Evolutionary conservation across 30 jellyfish, hydroid and myxozoan genomes (phyloP).

Genomic region (Cassiopea xamachana): DNA sequence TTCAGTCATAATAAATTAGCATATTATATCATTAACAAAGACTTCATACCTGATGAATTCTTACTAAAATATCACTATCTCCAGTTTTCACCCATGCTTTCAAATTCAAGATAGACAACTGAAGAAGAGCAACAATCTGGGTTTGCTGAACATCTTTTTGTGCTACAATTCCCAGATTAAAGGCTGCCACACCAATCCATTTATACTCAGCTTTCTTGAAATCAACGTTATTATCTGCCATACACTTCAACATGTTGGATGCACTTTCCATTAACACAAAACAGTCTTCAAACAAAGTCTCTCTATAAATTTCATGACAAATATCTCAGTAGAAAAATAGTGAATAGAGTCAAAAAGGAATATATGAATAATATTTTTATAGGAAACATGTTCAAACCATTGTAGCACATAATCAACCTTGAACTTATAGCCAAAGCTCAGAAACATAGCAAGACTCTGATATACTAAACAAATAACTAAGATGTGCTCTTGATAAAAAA

Average conservation of each 20-base stretch:
- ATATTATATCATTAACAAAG: not conserved
- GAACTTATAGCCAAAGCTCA: too few relatives aligned
- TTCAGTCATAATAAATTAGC: not conserved
- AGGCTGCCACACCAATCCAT: slow-evolving; percentile 60
- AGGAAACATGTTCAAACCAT: too few relatives aligned
- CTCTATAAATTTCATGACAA: not conserved
- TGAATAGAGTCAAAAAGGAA: too few relatives aligned
- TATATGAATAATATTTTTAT: too few relatives aligned
- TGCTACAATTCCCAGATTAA: slow-evolving; percentile 43
- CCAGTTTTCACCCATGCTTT: slow-evolving; percentile 30
- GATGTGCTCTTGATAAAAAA: too few relatives aligned
- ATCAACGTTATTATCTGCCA: slow-evolving; percentile 2
- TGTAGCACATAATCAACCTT: too few relatives aligned
- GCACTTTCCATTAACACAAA: slow-evolving; percentile 23
- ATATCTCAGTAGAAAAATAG: not conserved
- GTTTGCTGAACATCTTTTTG: slow-evolving; percentile 16
- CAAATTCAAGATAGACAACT: not conserved
- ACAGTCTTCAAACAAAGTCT: slow-evolving; percentile 17
- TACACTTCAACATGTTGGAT: not conserved
- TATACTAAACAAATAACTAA: too few relatives aligned
- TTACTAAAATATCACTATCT: slow-evolving; percentile 10
- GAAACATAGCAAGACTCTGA: too few relatives aligned
- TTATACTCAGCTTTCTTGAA: slow-evolving; percentile 20
- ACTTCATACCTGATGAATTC: slow-evolving; percentile 30
- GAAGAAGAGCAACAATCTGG: not conserved